Conservation (phyloP, 2,888 invertebrate species). For the Andrena hattorfiana region DNA sequence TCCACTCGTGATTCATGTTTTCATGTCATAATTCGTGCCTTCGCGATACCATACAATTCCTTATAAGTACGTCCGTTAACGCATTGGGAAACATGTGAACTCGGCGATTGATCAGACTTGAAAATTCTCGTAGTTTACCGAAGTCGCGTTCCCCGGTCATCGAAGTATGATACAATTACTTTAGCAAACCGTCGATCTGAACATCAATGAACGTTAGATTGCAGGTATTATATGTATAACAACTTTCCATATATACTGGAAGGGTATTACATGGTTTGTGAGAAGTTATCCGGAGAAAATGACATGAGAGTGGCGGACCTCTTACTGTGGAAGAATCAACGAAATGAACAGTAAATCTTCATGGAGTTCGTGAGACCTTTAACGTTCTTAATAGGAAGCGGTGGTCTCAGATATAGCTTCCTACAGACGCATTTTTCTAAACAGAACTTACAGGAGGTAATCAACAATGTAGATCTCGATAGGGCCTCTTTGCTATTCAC, state of each 20-base stretch:
- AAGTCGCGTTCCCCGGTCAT: slow-evolving; percentile 2
- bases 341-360: slow-evolving; percentile 86
- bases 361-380: slow-evolving; percentile 83
- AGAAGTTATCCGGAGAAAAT: slow-evolving; percentile 85
- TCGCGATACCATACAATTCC: not conserved
- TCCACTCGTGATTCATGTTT: slow-evolving; percentile 16
- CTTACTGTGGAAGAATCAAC: slow-evolving; percentile 87
- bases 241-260: slow-evolving; percentile 89
- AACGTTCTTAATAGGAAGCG: slow-evolving; percentile 88
- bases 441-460: slow-evolving; percentile 76
- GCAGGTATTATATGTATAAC: slow-evolving; percentile 89
- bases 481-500: too few relatives aligned
- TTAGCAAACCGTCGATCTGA: not conserved
- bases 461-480: not conserved
- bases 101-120: not conserved
- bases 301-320: slow-evolving; percentile 85
- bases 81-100: not conserved
- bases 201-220: slow-evolving; percentile 86
- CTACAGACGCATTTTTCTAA: slow-evolving; percentile 87
- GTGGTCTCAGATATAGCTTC: slow-evolving; percentile 88
- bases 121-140: slow-evolving; percentile 7
- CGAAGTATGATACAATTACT: not conserved
- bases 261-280: slow-evolving; percentile 90
- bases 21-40: not conserved
- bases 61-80: slow-evolving; percentile 1